phyloP scores from a whole-genome alignment of 92 coral and sea anemone genomes.

The Chrysogorgia sp. region DNA sequence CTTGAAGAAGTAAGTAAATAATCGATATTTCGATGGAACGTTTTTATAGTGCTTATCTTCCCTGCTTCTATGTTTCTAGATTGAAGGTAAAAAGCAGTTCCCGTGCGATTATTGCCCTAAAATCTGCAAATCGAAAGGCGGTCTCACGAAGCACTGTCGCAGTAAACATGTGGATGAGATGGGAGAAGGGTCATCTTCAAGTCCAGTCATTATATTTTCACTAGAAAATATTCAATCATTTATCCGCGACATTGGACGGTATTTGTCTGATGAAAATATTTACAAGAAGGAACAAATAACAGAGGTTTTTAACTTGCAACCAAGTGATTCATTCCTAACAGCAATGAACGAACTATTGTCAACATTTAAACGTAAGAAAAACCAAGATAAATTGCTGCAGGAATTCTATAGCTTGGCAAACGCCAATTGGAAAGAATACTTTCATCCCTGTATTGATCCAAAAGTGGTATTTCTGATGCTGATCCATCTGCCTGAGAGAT shows the following conservation, averaged over 20 bases:
- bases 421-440: conserved; percentile 10
- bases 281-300: neutral
- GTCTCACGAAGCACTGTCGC: conserved; percentile 4
- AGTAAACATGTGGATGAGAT: neutral
- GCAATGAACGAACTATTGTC: neutral
- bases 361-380: conserved; percentile 10
- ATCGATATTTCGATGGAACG: neutral
- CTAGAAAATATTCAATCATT: neutral
- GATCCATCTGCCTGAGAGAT: neutral
- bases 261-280: conserved; percentile 4
- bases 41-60: neutral
- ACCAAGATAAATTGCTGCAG: conserved; percentile 2
- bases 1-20: conserved; percentile 18
- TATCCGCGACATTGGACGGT: neutral
- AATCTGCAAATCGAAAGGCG: conserved; percentile 23
- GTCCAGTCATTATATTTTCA: neutral
- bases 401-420: conserved; percentile 27
- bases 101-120: conserved; percentile 11
- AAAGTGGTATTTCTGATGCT: conserved; percentile 2
- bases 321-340: conserved; percentile 15
- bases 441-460: neutral
- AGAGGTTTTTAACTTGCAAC: conserved; percentile 12
- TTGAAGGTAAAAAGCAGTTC: conserved; percentile 27
- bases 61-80: neutral
- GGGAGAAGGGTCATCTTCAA: neutral